Percentiles rank a stretch among this genome's conserved stretches.
Evolutionary conservation across 2,888 invertebrate species (phyloP).

Genomic region (Tipula helvola): DNA sequence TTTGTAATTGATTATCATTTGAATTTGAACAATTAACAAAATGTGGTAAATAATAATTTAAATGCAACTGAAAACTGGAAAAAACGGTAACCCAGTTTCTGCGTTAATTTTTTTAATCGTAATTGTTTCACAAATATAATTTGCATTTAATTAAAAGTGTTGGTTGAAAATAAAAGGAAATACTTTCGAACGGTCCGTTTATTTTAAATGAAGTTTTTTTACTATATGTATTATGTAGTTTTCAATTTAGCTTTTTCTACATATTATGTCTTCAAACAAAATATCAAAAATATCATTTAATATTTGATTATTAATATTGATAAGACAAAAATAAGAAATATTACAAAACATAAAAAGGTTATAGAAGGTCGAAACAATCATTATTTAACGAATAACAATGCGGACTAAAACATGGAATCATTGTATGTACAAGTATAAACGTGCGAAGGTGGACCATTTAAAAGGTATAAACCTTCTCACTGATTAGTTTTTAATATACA

Average conservation of each 20-base stretch:
- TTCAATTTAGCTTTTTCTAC: background rate
- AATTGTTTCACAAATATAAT: background rate
- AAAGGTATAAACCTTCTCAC: background rate
- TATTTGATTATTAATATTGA: background rate
- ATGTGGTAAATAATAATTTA: background rate
- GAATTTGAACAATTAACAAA: background rate
- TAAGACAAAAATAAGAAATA: background rate
- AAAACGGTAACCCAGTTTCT: background rate
- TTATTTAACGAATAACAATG: background rate
- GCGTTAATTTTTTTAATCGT: background rate
- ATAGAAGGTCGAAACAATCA: background rate
- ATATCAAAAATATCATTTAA: background rate
- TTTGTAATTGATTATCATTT: background rate
- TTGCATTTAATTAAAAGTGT: background rate
- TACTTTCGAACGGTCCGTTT: background rate
- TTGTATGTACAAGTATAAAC: background rate
- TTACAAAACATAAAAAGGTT: background rate
- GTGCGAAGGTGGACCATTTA: background rate
- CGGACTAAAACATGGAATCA: background rate
- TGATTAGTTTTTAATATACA: background rate
- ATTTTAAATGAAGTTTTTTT: background rate
- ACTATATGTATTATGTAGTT: background rate
- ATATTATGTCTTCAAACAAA: background rate
- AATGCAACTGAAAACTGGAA: background rate
- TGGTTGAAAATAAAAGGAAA: background rate